These are phyloP conservation scores for Heliothis virescens DNA, from an alignment of 1,140 invertebrate species.

Conservation along the genomic window DNA sequence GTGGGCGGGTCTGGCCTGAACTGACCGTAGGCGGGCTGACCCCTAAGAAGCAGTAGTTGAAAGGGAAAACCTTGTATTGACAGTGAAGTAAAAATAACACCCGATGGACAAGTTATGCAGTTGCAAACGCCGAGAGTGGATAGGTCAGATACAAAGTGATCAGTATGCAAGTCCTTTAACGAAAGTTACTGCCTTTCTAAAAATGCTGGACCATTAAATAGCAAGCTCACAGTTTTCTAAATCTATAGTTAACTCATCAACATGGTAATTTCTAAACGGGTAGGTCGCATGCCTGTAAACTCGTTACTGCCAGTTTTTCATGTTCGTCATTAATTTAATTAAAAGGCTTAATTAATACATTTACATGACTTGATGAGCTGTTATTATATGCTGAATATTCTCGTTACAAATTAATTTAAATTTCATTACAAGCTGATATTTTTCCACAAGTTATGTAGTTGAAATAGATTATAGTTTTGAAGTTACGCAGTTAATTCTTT, in stretches of 20 bases:
- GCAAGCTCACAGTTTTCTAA: conserved; percentile 27
- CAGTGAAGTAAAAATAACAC: conserved; percentile 24
- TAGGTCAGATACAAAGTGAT: conserved; percentile 26
- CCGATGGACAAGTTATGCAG: conserved; percentile 18
- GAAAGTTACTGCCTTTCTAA: conserved; percentile 37
- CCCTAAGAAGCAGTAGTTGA: conserved; percentile 41
- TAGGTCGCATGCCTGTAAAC: conserved; percentile 5
- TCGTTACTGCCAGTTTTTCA: conserved; percentile 13
- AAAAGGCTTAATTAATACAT: conserved; percentile 12
- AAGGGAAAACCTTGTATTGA: conserved; percentile 39
- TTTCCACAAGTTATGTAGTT: too few species aligned
- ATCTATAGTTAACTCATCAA: conserved; percentile 30
- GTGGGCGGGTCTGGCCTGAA: conserved; percentile 15
- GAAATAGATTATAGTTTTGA: too few species aligned
- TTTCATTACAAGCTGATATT: too few species aligned
- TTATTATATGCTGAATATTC: too few species aligned
- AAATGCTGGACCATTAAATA: conserved; percentile 40
- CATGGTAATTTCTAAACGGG: conserved; percentile 41
- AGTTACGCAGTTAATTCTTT: too few species aligned
- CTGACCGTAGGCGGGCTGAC: conserved; percentile 1
- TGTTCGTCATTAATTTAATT: background rate
- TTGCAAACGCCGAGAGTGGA: conserved; percentile 11
- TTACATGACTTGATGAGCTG: background rate
- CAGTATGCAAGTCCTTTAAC: conserved; percentile 39
- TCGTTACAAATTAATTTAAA: too few species aligned